Evolutionary conservation across 1,140 invertebrate species (phyloP), one percentile per base, ranked within the genome.

Genomic region (Choristoneura fumiferana): DNA sequence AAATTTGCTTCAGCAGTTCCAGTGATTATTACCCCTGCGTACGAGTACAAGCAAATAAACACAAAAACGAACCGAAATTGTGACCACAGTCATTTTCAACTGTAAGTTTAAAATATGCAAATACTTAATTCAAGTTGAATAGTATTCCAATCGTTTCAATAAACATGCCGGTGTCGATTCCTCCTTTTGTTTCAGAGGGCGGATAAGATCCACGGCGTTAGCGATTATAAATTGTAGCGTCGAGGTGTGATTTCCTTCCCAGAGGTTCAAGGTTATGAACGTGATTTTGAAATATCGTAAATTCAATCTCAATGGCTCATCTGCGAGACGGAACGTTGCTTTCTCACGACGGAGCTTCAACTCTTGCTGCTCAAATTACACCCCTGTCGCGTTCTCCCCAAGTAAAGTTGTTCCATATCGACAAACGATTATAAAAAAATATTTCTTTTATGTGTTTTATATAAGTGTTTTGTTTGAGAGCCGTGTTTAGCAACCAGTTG

Each of bases 261-360:
- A 71, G 54, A 68, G 70, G 78, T 80, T 83, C 82, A 83, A 81
- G 82, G 81, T 85, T 85, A 78, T 67, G 65, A 80, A 78, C 84
- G 84, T 85, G 81, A 83, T 84, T 79, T 79, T 70, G 76, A 81
- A 83, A 81, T 85, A 84, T 87, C 81, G 78, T 85, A 84, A 84
- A 87, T 81, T 68, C 73, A 75, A 84, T 82, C 77, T 72, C 63
- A 71, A 76, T 73, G 63, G 71, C 63, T 74, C 76, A 81, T 79
- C 81, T 71, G 67, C 54, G 62, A 64, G 62, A 58, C 60, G 60
- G 70, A 81, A 81, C 73, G 61, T 61, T 62, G 70, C 74, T 78
- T 81, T 87, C 82, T 84, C 84, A 87, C 84, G 84, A 81, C 65
- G 58, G 49, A 40, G 53, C 52, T 8, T 13, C 22, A n/a, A 33